Evolutionary conservation across 2,797 vertebrate genomes (phyloP).

Genomic region (Lophius americanus): DNA sequence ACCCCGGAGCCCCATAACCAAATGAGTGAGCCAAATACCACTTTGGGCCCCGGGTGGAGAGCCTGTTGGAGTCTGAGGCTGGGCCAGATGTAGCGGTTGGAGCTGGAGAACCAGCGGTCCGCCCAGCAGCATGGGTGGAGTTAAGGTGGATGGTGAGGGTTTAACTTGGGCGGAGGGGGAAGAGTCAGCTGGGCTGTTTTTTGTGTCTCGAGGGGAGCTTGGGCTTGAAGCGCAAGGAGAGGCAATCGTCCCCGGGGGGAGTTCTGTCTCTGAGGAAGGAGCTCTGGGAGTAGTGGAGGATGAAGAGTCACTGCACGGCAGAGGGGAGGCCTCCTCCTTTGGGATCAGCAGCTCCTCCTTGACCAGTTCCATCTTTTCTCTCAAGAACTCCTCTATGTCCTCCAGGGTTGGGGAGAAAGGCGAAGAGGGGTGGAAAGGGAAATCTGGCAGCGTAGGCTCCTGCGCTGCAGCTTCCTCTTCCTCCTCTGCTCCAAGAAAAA

Average conservation of each 20-base stretch:
- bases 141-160: conserved; percentile 43
- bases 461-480: conserved; percentile 35
- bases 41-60: conserved; percentile 54
- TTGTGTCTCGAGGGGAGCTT: conserved; percentile 19
- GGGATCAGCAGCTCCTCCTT: conserved; percentile 67
- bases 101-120: conserved; percentile 79
- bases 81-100: conserved; percentile 75
- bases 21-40: conserved; percentile 77
- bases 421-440: conserved; percentile 74
- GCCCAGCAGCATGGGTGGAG: conserved; percentile 67
- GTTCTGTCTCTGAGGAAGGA: conserved; percentile 38
- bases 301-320: conserved; percentile 44
- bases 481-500: conserved; percentile 46
- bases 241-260: conserved; percentile 17
- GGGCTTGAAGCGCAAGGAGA: conserved; percentile 27
- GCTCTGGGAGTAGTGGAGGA: neutral
- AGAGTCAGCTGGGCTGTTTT: conserved; percentile 13
- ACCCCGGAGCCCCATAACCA: conserved; percentile 81
- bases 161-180: conserved; percentile 26
- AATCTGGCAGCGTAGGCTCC: conserved; percentile 81
- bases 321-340: conserved; percentile 55
- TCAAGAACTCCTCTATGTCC: conserved; percentile 91
- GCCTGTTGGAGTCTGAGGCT: conserved; percentile 53
- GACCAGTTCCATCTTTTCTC: conserved; percentile 84
- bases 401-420: conserved; percentile 88